Conservation (phyloP, 37 sponge, comb jelly and placozoan species). For the Bolinopsis microptera region DNA sequence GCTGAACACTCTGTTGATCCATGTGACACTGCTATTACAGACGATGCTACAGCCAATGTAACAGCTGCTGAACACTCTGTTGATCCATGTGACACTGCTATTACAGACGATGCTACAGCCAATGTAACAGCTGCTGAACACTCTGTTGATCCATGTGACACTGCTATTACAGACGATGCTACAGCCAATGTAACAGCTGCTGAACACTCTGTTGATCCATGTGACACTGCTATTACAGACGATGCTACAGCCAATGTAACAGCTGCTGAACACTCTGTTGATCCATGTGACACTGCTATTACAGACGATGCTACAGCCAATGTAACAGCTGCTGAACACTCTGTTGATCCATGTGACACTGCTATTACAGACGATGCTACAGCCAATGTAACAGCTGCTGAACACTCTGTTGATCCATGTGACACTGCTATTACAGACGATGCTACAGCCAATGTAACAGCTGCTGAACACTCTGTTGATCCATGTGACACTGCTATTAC, state of each 20-base stretch:
- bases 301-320: conserved; percentile 32
- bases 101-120: conserved; percentile 1
- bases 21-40: background rate
- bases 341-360: conserved; percentile 44
- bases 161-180: background rate
- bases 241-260: conserved; percentile 57
- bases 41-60: conserved; percentile 54
- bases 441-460: conserved; percentile 55
- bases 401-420: conserved; percentile 36
- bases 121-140: conserved; percentile 48
- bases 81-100: conserved; percentile 31
- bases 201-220: conserved; percentile 17
- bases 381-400: conserved; percentile 50
- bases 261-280: conserved; percentile 22
- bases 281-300: conserved; percentile 16
- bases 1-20: conserved; percentile 9
- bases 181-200: conserved; percentile 57
- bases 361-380: background rate
- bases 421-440: background rate
- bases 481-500: background rate
- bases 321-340: conserved; percentile 32
- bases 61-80: conserved; percentile 25
- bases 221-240: background rate
- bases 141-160: conserved; percentile 35
- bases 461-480: conserved; percentile 29